A percentile compares a stretch with the other conserved stretches of the same genome.
phyloP scores from a whole-genome alignment of 2,797 vertebrate species.

The Falco columbarius region DNA sequence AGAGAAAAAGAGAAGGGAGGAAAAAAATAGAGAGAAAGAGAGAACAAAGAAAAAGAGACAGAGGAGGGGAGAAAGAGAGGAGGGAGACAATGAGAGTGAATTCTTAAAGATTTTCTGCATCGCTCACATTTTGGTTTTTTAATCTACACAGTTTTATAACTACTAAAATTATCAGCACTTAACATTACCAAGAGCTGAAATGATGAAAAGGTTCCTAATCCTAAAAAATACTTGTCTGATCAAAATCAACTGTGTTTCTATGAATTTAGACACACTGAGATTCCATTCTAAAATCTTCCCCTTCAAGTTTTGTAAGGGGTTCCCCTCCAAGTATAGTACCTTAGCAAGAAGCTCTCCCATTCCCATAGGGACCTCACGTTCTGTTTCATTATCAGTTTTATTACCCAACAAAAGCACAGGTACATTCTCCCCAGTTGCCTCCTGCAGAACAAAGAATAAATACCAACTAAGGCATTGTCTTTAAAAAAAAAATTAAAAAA shows the following conservation, averaged over 20 bases:
- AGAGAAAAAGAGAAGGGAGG: neutral
- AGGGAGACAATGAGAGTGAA: neutral
- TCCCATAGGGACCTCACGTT: conserved; percentile 82
- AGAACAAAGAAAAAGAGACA: neutral
- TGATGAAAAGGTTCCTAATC: neutral
- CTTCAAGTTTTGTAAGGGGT: neutral
- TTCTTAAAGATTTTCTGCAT: neutral
- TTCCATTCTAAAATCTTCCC: neutral
- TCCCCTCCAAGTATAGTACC: conserved; percentile 79
- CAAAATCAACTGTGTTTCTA: neutral
- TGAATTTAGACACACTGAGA: neutral
- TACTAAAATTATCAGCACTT: neutral
- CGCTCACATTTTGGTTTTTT: neutral
- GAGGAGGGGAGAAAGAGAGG: neutral
- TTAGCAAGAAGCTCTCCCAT: conserved; percentile 87
- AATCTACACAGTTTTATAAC: neutral
- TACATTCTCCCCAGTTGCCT: conserved; percentile 84
- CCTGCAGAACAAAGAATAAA: conserved; percentile 76
- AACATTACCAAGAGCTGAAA: neutral
- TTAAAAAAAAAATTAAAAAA: neutral
- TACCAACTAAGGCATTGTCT: neutral
- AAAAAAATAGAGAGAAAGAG: neutral
- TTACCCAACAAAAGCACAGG: conserved; percentile 91
- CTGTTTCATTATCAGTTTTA: conserved; percentile 87
- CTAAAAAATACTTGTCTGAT: neutral